Conservation (phyloP, 2,113 vertebrate species). For the Patagioenas fasciata region DNA sequence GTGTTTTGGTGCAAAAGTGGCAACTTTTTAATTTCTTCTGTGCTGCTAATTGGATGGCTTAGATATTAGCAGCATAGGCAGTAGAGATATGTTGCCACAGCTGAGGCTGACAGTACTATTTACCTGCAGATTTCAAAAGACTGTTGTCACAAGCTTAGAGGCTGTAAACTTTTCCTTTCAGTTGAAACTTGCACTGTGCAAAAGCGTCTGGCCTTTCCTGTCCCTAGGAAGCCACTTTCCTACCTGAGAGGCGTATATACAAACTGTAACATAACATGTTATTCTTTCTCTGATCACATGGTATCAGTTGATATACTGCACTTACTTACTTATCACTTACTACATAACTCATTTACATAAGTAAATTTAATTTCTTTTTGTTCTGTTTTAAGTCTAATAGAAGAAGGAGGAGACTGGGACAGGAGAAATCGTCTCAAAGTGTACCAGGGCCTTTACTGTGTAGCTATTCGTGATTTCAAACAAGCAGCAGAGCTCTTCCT, state of each 20-base stretch:
- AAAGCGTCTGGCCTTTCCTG: not conserved
- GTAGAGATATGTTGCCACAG: not conserved
- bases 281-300: not conserved
- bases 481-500: constrained; percentile 97
- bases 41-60: not conserved
- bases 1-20: not conserved
- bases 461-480: constrained; percentile 96
- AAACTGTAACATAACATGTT: not conserved
- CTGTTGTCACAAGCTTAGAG: not conserved
- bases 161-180: not conserved
- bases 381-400: constrained; percentile 85
- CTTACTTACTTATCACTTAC: not conserved
- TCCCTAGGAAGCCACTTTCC: not conserved
- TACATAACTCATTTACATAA: not conserved
- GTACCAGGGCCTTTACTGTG: constrained; percentile 96
- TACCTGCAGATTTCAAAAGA: not conserved
- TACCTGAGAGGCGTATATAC: not conserved
- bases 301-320: not conserved
- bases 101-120: not conserved
- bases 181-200: not conserved
- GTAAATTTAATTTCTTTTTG: not conserved
- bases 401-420: constrained; percentile 99
- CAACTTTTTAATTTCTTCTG: not conserved
- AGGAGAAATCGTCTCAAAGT: constrained; percentile 96
- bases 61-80: not conserved